phyloP scores from a whole-genome alignment of 2,797 vertebrate species.

The Xerus rutilus region DNA sequence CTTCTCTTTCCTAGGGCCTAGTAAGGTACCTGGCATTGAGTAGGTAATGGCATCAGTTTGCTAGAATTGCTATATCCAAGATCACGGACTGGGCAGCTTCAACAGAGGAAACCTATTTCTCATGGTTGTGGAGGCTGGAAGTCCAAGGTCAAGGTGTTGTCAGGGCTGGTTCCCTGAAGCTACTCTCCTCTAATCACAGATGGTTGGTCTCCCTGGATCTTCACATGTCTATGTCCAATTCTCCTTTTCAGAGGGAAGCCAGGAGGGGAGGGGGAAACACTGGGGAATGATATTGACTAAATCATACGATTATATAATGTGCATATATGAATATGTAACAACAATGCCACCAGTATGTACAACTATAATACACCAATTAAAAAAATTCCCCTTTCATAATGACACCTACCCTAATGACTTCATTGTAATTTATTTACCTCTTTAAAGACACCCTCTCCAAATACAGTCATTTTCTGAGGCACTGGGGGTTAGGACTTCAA shows the following conservation, averaged over 20 bases:
- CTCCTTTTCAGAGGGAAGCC: background rate
- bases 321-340: too few species aligned
- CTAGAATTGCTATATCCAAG: background rate
- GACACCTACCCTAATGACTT: background rate
- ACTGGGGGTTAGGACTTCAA: background rate
- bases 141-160: background rate
- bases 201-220: background rate
- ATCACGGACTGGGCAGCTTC: background rate
- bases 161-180: background rate
- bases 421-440: background rate
- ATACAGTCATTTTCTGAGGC: background rate
- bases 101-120: background rate
- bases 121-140: background rate
- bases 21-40: background rate
- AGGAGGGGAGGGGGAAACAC: too few species aligned
- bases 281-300: too few species aligned
- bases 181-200: background rate
- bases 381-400: too few species aligned
- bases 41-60: background rate
- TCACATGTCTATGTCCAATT: background rate
- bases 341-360: too few species aligned
- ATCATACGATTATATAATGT: too few species aligned
- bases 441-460: background rate
- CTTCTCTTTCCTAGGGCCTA: background rate
- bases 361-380: too few species aligned